Base-by-base conservation (phyloP, 1,140 invertebrate species). In the Battus philenor region DNA sequence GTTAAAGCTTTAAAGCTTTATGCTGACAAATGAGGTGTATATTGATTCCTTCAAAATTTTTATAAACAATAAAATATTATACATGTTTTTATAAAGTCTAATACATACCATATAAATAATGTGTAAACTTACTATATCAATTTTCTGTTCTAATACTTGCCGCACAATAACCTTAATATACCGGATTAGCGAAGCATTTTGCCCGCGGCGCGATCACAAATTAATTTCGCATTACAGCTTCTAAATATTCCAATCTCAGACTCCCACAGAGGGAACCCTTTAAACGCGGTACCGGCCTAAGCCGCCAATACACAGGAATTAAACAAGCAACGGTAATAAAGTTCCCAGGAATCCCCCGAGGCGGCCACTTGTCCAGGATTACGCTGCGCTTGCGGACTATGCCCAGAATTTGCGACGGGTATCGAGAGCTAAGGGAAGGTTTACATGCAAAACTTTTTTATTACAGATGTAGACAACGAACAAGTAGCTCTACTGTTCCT, bases 361-460 rank as follows among this genome's bases (percentile, higher is more conserved):
- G 65, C 68, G 67, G 50, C 51, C 69, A 77, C 69, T 80, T 70
- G 67, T 54, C 36, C 53, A 26, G 72, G 74, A 76, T 78, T 81
- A 72, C 24, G 15, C 31, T 24, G 43, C 29, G 49, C 27, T 44
- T 24, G 44, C 56, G 44, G 29, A 34, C 47, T 26, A 22, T 48
- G 53, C 46, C 12, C 38, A 27, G 38, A 27, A 54, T 51, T 36
- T 46, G 41, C 47, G 18, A 55, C 47, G 50, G 51, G 53, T 26
- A 32, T 43, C n/a, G 32, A 34, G 16, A 44, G n/a, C n/a, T 47
- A 16, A 9, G n/a, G 38, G 12, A 16, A 9, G 36, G 58, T 11
- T 54, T 44, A 61, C 45, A 60, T 64, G 54, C 7, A 39, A 24
- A 2, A n/a, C n/a, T n/a, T n/a, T n/a, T n/a, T n/a, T n/a, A n/a